These are phyloP conservation scores for Lepidurus arcticus DNA, from an alignment of 1,140 invertebrate genomes.

Conservation along the genomic window DNA sequence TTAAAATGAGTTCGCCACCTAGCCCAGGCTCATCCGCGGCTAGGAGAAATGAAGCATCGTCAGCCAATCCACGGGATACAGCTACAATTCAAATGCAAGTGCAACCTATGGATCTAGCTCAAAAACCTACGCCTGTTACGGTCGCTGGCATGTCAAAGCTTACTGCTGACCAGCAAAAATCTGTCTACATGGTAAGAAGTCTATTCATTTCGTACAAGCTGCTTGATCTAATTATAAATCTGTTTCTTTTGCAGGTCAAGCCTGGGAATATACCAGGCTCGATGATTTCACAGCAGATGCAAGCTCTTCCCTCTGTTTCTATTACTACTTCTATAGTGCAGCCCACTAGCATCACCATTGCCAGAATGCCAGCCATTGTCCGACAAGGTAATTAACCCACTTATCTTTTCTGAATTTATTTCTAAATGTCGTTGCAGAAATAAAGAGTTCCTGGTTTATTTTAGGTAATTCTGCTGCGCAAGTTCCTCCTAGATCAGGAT, in stretches of 20 bases:
- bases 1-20: constrained; percentile 4
- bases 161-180: background rate
- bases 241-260: background rate
- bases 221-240: constrained; percentile 2
- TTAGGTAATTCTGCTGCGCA: constrained; percentile 28
- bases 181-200: constrained; percentile 24
- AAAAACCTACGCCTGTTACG: constrained; percentile 13
- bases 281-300: background rate
- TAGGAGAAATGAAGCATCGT: background rate
- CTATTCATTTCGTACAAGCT: background rate
- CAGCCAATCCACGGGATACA: background rate
- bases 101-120: constrained; percentile 27
- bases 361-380: constrained; percentile 7
- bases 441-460: background rate
- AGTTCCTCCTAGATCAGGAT: background rate
- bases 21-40: background rate
- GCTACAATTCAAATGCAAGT: background rate
- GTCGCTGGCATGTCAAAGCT: constrained; percentile 17
- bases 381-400: background rate
- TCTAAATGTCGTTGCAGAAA: background rate
- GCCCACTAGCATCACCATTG: background rate
- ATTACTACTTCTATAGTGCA: background rate
- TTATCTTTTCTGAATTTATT: background rate
- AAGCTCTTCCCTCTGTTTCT: background rate
- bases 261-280: background rate